Evolutionary conservation across 2,888 invertebrate genomes (phyloP), one percentile per base, ranked within the genome.

Genomic region (Cantharis nigra): DNA sequence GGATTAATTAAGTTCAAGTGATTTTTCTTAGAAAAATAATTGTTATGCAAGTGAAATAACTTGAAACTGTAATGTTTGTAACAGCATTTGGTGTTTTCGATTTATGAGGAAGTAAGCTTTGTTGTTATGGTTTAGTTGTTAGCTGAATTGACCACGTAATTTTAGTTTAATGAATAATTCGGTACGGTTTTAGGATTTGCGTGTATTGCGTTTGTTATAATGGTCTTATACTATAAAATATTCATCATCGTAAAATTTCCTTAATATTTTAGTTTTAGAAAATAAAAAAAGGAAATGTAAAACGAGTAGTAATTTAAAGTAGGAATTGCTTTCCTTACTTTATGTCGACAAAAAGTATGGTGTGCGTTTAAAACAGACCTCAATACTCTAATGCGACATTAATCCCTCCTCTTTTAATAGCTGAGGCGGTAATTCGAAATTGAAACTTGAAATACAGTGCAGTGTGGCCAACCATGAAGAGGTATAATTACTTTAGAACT

Each of bases 401-500:
- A 76, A 78, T 67, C 73, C 75, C 76, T 67, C 75, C 77, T 70
- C 72, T 71, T 71, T 72, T 79, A 79, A 79, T 79, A 75, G 79
- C 75, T 79, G 71, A 75, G 82, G 82, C 79, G 82, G 82, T 80
- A 82, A 83, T 82, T 83, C 80, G 79, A 82, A 85, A 85, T 85
- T 85, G 83, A 83, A 83, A 83, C 84, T 82, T 80, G 82, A 85
- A 83, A 82, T 81, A 84, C 84, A 85, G 83, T 85, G 83, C 83
- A 81, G 83, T 85, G 84, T 84, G 85, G 84, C 83, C 84, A 82
- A 84, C 85, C 85, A 82, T 85, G 84, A 85, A 85, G 85, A 82
- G 84, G 82, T 83, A 84, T 87, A 86, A 87, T 87, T 86, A 86
- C 86, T 86, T 86, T 83, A 83, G 82, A 85, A 86, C 85, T 86